Evolutionary conservation across 2,113 vertebrate species (phyloP).

Genomic region (Callipepla squamata): DNA sequence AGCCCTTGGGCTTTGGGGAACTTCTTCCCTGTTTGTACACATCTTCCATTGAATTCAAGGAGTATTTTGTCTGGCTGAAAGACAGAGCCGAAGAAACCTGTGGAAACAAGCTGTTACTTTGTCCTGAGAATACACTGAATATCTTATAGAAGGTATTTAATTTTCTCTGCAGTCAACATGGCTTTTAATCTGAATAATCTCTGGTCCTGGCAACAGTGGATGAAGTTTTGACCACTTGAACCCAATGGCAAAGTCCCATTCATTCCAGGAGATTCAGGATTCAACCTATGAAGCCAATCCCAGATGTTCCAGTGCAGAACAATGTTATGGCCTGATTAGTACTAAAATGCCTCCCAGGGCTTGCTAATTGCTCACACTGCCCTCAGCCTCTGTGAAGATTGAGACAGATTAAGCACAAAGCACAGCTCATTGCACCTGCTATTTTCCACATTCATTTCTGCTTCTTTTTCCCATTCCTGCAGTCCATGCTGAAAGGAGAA

Average conservation of each 20-base stretch:
- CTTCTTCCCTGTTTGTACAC: conserved; percentile 11
- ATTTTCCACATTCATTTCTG: conserved; percentile 28
- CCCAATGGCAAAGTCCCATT: not conserved
- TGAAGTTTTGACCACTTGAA: conserved; percentile 11
- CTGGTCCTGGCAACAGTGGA: not conserved
- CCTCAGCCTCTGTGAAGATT: conserved; percentile 4
- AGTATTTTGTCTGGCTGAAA: conserved; percentile 34
- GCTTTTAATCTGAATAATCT: conserved; percentile 43
- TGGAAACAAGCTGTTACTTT: conserved; percentile 30
- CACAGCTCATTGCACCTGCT: conserved; percentile 56
- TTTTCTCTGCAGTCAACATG: conserved; percentile 25
- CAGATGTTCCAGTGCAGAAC: conserved; percentile 11
- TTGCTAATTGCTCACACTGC: conserved; percentile 2
- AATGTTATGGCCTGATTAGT: conserved; percentile 7
- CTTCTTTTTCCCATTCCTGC: not conserved
- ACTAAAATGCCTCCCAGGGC: conserved; percentile 33
- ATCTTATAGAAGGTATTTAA: conserved; percentile 35
- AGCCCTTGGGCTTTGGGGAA: conserved; percentile 29
- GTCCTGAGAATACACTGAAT: conserved; percentile 3
- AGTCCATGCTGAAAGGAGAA: not conserved
- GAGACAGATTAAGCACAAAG: conserved; percentile 38
- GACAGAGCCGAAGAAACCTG: conserved; percentile 26
- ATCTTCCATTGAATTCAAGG: conserved; percentile 17
- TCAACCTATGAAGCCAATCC: not conserved
- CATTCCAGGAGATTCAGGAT: not conserved